A percentile compares a stretch with the other conserved stretches of the same genome.
These are phyloP conservation scores for Drosophila percnosoma DNA, from an alignment of 2,888 invertebrate genomes.

Conservation along the genomic window DNA sequence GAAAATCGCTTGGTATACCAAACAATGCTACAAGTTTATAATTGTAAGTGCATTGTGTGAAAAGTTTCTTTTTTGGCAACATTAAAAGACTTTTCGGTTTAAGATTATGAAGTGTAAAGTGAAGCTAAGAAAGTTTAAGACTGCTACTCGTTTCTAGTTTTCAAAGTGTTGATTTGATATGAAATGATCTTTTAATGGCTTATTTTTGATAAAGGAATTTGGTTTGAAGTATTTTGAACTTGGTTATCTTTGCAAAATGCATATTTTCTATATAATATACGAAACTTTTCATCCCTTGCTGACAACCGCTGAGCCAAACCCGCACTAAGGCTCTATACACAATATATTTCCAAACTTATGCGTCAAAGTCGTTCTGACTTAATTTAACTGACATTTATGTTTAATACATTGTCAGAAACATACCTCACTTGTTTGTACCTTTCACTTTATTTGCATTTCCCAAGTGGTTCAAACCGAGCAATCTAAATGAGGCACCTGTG, in stretches of 20 bases:
- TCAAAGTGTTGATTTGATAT: neutral
- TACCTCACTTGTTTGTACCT: constrained; percentile 12
- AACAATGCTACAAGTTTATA: constrained; percentile 56
- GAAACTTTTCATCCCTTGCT: neutral
- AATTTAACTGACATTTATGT: constrained; percentile 24
- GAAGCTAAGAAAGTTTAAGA: constrained; percentile 36
- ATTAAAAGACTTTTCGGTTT: constrained; percentile 32
- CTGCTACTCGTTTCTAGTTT: neutral
- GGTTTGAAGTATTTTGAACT: neutral
- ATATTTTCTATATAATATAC: neutral
- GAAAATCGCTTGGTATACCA: constrained; percentile 37
- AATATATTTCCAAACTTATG: neutral
- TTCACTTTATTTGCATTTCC: constrained; percentile 18
- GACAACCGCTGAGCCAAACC: neutral
- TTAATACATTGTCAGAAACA: constrained; percentile 8
- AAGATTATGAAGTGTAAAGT: constrained; percentile 35
- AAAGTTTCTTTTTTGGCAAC: constrained; percentile 40
- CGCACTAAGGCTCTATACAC: neutral
- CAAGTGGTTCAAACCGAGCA: constrained; percentile 2
- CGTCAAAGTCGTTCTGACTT: neutral
- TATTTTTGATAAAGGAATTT: neutral
- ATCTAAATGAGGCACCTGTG: constrained; percentile 44
- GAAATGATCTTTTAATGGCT: constrained; percentile 1
- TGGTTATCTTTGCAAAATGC: neutral
- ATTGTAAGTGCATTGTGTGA: constrained; percentile 43